These are phyloP conservation scores for Cebidichthys violaceus DNA, from an alignment of 2,113 vertebrate species.

Conservation along the genomic window DNA sequence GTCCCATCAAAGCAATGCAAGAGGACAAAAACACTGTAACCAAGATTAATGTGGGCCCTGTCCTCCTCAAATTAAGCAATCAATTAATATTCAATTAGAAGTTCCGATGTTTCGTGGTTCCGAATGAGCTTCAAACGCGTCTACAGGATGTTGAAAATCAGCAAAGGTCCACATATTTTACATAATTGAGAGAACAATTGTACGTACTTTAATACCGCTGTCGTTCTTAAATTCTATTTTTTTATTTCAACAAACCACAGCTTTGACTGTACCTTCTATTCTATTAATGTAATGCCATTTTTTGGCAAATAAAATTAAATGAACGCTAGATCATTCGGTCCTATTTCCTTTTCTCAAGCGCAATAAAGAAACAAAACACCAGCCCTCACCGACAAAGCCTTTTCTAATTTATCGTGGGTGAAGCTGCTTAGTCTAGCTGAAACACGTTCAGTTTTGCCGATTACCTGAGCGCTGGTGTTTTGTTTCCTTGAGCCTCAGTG, in stretches of 20 bases:
- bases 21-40: conserved; percentile 26
- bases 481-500: neutral
- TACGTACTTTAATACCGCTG: neutral
- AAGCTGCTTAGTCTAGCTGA: neutral
- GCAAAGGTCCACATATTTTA: neutral
- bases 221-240: neutral
- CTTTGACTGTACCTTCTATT: neutral
- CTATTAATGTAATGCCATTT: neutral
- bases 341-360: neutral
- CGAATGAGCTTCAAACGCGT: neutral
- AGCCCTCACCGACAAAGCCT: no score
- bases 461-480: neutral
- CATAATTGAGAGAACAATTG: neutral
- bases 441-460: neutral
- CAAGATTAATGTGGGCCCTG: conserved; percentile 63
- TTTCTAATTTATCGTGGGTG: no score
- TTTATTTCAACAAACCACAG: neutral
- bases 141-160: neutral
- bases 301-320: neutral
- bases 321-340: neutral
- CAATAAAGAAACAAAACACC: neutral
- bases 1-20: conserved; percentile 41
- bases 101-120: neutral
- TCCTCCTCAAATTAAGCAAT: conserved; percentile 30
- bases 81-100: conserved; percentile 35